These are phyloP conservation scores for Diarsia rubi DNA, from an alignment of 2,888 invertebrate species.

Conservation along the genomic window DNA sequence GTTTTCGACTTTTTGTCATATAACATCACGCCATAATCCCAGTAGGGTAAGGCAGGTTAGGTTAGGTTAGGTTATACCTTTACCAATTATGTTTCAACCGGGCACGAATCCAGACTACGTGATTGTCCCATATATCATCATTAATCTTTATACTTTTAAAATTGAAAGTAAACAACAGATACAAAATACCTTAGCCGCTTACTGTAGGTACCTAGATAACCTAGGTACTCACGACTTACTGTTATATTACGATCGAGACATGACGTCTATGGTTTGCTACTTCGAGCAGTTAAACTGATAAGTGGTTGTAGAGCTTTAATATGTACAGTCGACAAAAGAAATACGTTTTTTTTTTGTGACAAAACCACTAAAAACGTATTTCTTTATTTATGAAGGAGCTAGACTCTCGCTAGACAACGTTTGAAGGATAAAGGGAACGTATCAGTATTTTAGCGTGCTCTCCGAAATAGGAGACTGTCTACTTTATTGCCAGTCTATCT, in stretches of 20 bases:
- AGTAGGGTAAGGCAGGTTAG: too few species aligned
- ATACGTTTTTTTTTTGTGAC: not conserved
- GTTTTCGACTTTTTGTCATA: too few species aligned
- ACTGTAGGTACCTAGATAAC: not conserved
- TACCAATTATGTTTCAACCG: too few species aligned
- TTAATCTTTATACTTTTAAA: conserved; percentile 7
- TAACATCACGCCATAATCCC: too few species aligned
- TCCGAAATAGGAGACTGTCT: not conserved
- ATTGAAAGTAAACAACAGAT: conserved; percentile 40
- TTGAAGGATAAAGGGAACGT: not conserved
- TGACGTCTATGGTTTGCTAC: conserved; percentile 44
- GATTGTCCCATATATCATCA: not conserved
- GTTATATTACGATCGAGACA: conserved; percentile 47
- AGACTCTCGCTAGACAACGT: not conserved
- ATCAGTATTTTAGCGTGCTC: not conserved
- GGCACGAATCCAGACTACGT: too few species aligned
- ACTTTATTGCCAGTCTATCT: not conserved
- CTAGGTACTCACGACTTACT: conserved; percentile 31
- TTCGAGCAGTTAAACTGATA: conserved; percentile 35
- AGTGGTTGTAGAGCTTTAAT: conserved; percentile 36
- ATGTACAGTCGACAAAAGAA: conserved; percentile 25
- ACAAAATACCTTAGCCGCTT: not conserved
- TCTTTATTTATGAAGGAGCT: too few species aligned
- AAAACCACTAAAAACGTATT: too few species aligned
- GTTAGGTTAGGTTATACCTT: too few species aligned